Evolutionary conservation across 1,140 invertebrate species (phyloP).

Genomic region (Drosophila nigrodunni): DNA sequence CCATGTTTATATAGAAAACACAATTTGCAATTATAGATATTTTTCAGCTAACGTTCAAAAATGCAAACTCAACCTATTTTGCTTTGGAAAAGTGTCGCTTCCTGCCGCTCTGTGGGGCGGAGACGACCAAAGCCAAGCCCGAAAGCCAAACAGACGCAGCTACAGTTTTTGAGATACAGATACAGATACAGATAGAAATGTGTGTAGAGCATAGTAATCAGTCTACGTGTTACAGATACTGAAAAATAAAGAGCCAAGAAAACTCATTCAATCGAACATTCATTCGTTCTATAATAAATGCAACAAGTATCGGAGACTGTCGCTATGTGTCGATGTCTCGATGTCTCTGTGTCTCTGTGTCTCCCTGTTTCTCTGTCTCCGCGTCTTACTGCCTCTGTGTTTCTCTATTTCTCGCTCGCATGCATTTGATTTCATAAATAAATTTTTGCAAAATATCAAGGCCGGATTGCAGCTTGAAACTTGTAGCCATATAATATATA

Average conservation of each 20-base stretch:
- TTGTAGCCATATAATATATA: slow-evolving; percentile 60
- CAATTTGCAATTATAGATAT: slow-evolving; percentile 43
- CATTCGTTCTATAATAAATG: slow-evolving; percentile 70
- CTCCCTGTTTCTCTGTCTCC: slow-evolving; percentile 2
- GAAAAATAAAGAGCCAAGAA: slow-evolving; percentile 37
- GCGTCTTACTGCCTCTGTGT: slow-evolving; percentile 1
- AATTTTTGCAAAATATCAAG: slow-evolving; percentile 82
- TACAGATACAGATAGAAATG: slow-evolving; percentile 27
- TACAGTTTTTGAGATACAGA: slow-evolving; percentile 9
- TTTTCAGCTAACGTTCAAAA: slow-evolving; percentile 46
- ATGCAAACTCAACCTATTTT: slow-evolving; percentile 59
- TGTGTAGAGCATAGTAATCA: slow-evolving; percentile 39
- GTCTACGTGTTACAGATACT: slow-evolving; percentile 72
- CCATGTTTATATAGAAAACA: slow-evolving; percentile 49
- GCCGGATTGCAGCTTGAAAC: slow-evolving; percentile 76
- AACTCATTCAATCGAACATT: slow-evolving; percentile 72
- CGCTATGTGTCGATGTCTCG: slow-evolving; percentile 49
- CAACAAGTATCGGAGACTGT: slow-evolving; percentile 75
- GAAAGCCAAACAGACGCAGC: slow-evolving; percentile 17
- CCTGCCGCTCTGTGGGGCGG: slow-evolving; percentile 43
- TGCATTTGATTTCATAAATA: slow-evolving; percentile 83
- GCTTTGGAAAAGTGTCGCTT: slow-evolving; percentile 60
- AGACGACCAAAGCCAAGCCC: slow-evolving; percentile 32
- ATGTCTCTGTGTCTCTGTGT: slow-evolving; percentile 5
- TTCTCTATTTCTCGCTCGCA: slow-evolving; percentile 43